Evolutionary conservation across 2,113 vertebrate species (phyloP), one percentile per base, ranked within the genome.

Genomic region (Lepidiolamprologus cunningtoni): DNA sequence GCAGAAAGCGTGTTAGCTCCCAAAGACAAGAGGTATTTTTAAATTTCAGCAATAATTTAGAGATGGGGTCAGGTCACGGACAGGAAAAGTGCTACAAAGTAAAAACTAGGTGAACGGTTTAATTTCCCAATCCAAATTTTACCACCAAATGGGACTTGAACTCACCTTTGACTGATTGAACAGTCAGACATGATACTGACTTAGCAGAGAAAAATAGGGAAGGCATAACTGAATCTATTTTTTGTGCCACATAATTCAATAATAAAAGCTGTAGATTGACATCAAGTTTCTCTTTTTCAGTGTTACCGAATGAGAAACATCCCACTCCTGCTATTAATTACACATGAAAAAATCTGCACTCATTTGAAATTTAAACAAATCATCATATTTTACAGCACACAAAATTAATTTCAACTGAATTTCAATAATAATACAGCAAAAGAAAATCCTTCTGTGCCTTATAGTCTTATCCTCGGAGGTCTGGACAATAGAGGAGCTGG

Each of bases 381-480:
- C 9, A 57, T 5, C 8, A 81, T 31, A 82, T 54, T 84, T 76
- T 37, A 76, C 19, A 33, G 26, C 23, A 86, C 68, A 58, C 33
- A 71, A 23, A 52, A 40, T 50, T 10, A 19, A 71, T 82, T 45
- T 80, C 23, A 31, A 50, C 2, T 37, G 7, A 47, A 79, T 79
- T 37, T 37, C 4, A 78, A 19, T 21, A 17, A 80, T 58, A 16
- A 57, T 66, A 78, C 8, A 37, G 57, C 76, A 61, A 66, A 40
- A 37, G 45, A 19, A 35, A 81, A 50, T 86, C 40, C 84, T 50
- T 80, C 58, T 81, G 19, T 91, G 99, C 98, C 98, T 98, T 94
- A 98, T 90, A 4, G 96, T 98, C 95, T 99, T 99, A 92, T 99
- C 98, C 92, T 99, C 98, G 1, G 98, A 99, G 14, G 97, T 97